phyloP scores from a whole-genome alignment of 1,140 invertebrate species.

The Drosophila sturtevanti region DNA sequence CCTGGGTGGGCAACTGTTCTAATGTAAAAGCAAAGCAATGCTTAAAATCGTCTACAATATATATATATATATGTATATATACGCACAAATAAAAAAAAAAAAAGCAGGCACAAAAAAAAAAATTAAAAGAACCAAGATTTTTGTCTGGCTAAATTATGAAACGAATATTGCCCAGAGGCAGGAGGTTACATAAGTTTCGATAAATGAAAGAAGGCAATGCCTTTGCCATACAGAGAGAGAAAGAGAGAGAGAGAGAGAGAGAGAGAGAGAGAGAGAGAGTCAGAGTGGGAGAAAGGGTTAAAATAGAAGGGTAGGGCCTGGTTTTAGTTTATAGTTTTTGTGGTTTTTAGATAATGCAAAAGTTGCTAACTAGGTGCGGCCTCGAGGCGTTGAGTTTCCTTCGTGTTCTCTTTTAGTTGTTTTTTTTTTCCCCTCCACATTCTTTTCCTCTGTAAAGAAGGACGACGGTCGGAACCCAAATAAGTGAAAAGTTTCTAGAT shows the following conservation, averaged over 20 bases:
- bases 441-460: neutral
- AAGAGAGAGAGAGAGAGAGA: neutral
- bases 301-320: neutral
- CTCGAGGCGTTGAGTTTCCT: slow-evolving; percentile 53
- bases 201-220: slow-evolving; percentile 13
- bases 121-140: slow-evolving; percentile 32
- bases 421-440: neutral
- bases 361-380: slow-evolving; percentile 74
- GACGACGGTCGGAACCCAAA: neutral
- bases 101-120: slow-evolving; percentile 3
- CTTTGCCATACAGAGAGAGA: neutral
- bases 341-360: slow-evolving; percentile 76
- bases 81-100: slow-evolving; percentile 73
- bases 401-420: slow-evolving; percentile 5
- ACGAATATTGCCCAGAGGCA: slow-evolving; percentile 50
- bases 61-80: slow-evolving; percentile 39
- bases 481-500: slow-evolving; percentile 11
- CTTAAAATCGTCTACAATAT: slow-evolving; percentile 44
- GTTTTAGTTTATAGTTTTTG: slow-evolving; percentile 77
- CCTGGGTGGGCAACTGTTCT: slow-evolving; percentile 20
- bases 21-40: slow-evolving; percentile 73
- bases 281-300: neutral
- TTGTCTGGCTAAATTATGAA: slow-evolving; percentile 61
- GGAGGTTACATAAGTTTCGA: slow-evolving; percentile 69
- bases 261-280: neutral